These are phyloP conservation scores for Chiloscyllium plagiosum DNA, from an alignment of 2,113 vertebrate genomes.

Conservation along the genomic window DNA sequence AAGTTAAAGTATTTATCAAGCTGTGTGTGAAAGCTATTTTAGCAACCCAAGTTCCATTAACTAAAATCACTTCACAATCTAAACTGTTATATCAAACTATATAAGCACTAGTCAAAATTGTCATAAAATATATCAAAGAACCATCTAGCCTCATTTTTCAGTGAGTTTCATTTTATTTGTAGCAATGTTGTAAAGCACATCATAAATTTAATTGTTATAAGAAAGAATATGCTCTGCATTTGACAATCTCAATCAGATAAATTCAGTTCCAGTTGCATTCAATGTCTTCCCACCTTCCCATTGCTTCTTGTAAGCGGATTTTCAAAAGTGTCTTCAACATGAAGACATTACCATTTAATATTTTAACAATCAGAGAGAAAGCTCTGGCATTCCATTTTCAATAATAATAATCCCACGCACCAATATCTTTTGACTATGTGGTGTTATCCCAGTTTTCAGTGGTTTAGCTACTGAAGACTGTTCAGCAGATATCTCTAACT, in stretches of 20 bases:
- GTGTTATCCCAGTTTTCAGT: constrained; percentile 45
- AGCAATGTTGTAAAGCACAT: not conserved
- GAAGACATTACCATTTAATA: constrained; percentile 36
- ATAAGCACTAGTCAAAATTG: not conserved
- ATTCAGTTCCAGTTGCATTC: constrained; percentile 38
- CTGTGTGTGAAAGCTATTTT: not conserved
- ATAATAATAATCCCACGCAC: constrained; percentile 18
- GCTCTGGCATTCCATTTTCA: constrained; percentile 35
- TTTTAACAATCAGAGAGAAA: constrained; percentile 40
- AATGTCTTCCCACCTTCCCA: constrained; percentile 18
- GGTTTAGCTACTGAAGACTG: constrained; percentile 47
- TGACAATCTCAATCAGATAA: not conserved
- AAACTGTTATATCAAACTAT: not conserved
- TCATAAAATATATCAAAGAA: not conserved
- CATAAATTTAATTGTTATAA: constrained; percentile 21
- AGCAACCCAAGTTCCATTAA: not conserved
- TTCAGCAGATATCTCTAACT: constrained; percentile 46
- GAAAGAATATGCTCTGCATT: not conserved
- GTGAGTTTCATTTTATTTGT: not conserved
- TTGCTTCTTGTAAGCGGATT: constrained; percentile 17
- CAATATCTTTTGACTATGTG: constrained; percentile 41
- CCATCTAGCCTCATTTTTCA: not conserved
- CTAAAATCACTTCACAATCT: not conserved
- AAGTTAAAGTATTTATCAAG: not conserved
- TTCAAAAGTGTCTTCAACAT: constrained; percentile 21